Conservation (phyloP, 2,113 vertebrate genomes). For the Bufo bufo region DNA sequence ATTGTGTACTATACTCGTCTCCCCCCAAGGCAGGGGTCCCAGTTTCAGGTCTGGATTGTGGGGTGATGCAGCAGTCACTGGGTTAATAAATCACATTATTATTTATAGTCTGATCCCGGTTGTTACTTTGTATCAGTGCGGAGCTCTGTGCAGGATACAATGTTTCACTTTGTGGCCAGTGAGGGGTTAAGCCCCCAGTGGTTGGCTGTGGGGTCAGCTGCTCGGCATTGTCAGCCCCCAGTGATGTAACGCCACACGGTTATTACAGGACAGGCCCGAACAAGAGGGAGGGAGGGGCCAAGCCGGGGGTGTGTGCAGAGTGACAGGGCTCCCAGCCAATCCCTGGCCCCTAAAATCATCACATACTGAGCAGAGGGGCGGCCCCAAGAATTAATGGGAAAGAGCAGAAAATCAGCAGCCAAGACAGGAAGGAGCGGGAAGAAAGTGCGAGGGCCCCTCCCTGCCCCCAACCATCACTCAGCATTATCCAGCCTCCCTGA, state of each 20-base stretch:
- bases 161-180: background rate
- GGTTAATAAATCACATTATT: too few relatives aligned
- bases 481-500: background rate
- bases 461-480: background rate
- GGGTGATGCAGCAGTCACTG: too few relatives aligned
- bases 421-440: background rate
- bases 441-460: background rate
- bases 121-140: background rate
- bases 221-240: background rate
- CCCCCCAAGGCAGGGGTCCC: too few relatives aligned
- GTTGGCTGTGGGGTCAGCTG: slow-evolving; percentile 6
- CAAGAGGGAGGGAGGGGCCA: background rate
- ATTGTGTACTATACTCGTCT: too few relatives aligned
- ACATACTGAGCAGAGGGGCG: background rate
- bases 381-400: background rate
- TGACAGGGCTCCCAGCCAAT: slow-evolving; percentile 22
- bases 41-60: too few relatives aligned
- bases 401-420: background rate
- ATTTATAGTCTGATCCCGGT: background rate
- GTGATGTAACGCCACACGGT: slow-evolving; percentile 31
- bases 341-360: background rate
- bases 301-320: slow-evolving; percentile 28
- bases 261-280: slow-evolving; percentile 30
- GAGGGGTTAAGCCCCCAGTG: background rate
- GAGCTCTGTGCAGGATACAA: background rate